A percentile compares a stretch with the other conserved stretches of the same genome.
Conservation (phyloP, 2,797 vertebrate species). For the Melanotaenia parkinsoni region DNA sequence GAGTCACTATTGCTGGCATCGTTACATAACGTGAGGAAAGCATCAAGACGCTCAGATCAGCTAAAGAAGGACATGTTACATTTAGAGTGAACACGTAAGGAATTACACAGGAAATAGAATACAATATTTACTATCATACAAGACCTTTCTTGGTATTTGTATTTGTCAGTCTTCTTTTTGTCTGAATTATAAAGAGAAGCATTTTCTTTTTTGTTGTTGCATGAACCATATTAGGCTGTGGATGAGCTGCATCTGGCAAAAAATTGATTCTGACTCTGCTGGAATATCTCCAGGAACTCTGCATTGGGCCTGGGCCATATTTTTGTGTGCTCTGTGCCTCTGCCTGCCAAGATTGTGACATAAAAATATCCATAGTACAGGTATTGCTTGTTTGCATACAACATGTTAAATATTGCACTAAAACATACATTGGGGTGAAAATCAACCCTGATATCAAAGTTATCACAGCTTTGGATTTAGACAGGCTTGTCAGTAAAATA, state of each 20-base stretch:
- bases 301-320: constrained; percentile 17
- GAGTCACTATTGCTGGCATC: too few relatives aligned
- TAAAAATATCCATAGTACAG: constrained; percentile 36
- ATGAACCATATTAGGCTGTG: constrained; percentile 8
- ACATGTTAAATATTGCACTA: constrained; percentile 34
- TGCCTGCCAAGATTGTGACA: constrained; percentile 43
- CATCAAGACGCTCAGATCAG: too few relatives aligned
- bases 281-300: constrained; percentile 38
- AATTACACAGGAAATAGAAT: too few relatives aligned
- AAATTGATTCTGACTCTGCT: constrained; percentile 7
- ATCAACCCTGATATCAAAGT: constrained; percentile 34
- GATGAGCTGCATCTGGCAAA: constrained; percentile 40
- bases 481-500: too few relatives aligned
- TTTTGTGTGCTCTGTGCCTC: constrained; percentile 24
- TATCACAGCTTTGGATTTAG: too few relatives aligned
- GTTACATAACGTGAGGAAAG: too few relatives aligned
- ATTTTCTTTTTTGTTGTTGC: neutral
- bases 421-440: constrained; percentile 13
- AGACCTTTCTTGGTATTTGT: neutral
- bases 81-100: too few relatives aligned
- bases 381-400: constrained; percentile 47
- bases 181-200: neutral
- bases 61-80: too few relatives aligned
- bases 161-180: neutral
- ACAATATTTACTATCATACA: too few relatives aligned